Base-by-base conservation (phyloP, 2,888 invertebrate species). In the Eupithecia pulchellata region DNA sequence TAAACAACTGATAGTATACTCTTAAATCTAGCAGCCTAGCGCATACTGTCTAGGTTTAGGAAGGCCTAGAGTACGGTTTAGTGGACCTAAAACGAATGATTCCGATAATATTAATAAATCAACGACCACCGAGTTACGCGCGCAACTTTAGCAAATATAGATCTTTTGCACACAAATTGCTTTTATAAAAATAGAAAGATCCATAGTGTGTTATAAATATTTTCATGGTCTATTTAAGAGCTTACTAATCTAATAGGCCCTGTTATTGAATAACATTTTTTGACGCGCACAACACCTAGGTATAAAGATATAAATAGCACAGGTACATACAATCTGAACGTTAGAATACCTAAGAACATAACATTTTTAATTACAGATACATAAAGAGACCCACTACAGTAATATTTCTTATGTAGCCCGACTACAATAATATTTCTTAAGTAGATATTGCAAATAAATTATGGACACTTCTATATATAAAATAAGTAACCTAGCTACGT, bases 261-360 rank as follows among this genome's bases (percentile, higher is more conserved):
- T 60, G 34, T 61, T 34, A 34, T 61, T 61, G n/a, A 36, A 61
- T 61, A 61, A 61, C 61, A 61, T 34, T 61, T n/a, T 14, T 61
- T 13, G n/a, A 20, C 11, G 13, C 34, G 34, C 32, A 61, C 20
- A 13, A 61, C 4, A 36, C 61, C 32, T 61, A 61, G n/a, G 36
- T 34, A 61, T 5, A n/a, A 4, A 20, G 14, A 61, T 32, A 25
- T 61, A 61, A 25, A 61, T 36, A 34, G 17, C 34, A 61, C 61
- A 61, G 61, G 20, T 34, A 61, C 25, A 20, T 14, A 17, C 30
- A 20, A 8, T 57, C 27, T 57, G 34, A 36, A 36, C 9, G 6
- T 34, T 61, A 61, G 20, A 20, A 32, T 25, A 30, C n/a, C n/a
- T 34, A 34, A 20, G 29, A 29, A 27, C 29, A 57, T 29, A 8